Evolutionary conservation across 1,140 invertebrate genomes (phyloP), one percentile per base, ranked within the genome.

Genomic region (Ylistrum balloti): DNA sequence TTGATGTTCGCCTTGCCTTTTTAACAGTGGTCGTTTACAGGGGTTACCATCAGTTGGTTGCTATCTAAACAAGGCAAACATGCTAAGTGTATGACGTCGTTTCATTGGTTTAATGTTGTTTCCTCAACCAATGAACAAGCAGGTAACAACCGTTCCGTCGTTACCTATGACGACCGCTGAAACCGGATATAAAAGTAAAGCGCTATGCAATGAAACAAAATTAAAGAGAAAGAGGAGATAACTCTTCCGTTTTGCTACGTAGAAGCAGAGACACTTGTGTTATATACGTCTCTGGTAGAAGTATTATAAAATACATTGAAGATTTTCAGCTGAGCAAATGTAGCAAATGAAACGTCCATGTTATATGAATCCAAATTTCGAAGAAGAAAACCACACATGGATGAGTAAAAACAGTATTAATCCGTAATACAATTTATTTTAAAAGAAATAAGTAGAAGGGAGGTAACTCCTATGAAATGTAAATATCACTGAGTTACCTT

Each of bases 1-100:
- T 74, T 74, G 56, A 74, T 74, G 56, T 74, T 74, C 56, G 56
- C 56, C n/a, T 74, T 74, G 56, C 56, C 56, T 74, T 74, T 74
- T 74, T 74, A 45, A n/a, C 56, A 28, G 56, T 74, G 56, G 56
- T 74, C 56, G 56, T 74, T 74, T 28, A 74, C 56, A 28, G 7
- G 56, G 56, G 56, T 74, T 74, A 74, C 56, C 56, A 74, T 74
- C 56, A 74, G 56, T 74, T 74, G 56, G 56, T 74, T 74, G 56
- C 56, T 74, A 74, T 74, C 56, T 74, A 74, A 74, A 74, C 56
- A 74, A 28, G 56, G n/a, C 22, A 74, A 74, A 74, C 56, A 74
- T 74, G 56, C 22, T n/a, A 74, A 28, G 28, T 74, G 56, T 74
- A 74, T n/a, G 0, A 11, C n/a, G 22, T 1, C 11, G 28, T 74